These are phyloP conservation scores for Neotragus pygmaeus DNA, from an alignment of 2,113 vertebrate species.

Conservation along the genomic window DNA sequence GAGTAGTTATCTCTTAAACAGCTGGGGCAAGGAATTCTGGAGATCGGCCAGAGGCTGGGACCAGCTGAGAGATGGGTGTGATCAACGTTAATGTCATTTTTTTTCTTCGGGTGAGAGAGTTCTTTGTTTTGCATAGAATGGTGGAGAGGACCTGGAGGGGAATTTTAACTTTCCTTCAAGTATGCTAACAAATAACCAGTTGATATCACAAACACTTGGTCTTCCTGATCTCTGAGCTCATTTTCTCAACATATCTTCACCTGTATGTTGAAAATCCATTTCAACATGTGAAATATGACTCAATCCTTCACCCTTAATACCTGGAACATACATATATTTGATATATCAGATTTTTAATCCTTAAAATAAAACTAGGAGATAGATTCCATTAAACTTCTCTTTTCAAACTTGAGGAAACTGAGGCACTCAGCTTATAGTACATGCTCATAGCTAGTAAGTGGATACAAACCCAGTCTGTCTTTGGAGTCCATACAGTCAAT, in stretches of 20 bases:
- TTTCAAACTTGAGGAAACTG: not conserved
- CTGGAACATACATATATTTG: not conserved
- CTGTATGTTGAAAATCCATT: not conserved
- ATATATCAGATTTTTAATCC: not conserved
- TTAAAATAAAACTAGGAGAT: not conserved
- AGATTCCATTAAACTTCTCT: not conserved
- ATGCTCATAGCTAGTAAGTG: not conserved
- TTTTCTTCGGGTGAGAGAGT: not conserved
- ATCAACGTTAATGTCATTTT: not conserved
- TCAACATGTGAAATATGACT: not conserved
- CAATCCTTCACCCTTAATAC: not conserved
- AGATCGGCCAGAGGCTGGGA: not conserved
- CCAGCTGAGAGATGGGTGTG: accelerated
- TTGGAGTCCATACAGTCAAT: not conserved
- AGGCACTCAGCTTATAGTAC: not conserved
- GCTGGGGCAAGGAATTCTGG: not conserved
- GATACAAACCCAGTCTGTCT: not conserved
- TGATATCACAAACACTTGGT: not conserved
- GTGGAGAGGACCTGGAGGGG: not conserved
- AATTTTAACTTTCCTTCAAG: not conserved
- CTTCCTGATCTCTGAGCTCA: not conserved
- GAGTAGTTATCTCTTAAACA: not conserved
- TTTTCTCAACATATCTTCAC: not conserved
- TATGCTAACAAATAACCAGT: not conserved
- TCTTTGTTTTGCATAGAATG: not conserved